Evolutionary conservation across 2,888 invertebrate genomes (phyloP), one percentile per base, ranked within the genome.

Genomic region (Melieria omissa): DNA sequence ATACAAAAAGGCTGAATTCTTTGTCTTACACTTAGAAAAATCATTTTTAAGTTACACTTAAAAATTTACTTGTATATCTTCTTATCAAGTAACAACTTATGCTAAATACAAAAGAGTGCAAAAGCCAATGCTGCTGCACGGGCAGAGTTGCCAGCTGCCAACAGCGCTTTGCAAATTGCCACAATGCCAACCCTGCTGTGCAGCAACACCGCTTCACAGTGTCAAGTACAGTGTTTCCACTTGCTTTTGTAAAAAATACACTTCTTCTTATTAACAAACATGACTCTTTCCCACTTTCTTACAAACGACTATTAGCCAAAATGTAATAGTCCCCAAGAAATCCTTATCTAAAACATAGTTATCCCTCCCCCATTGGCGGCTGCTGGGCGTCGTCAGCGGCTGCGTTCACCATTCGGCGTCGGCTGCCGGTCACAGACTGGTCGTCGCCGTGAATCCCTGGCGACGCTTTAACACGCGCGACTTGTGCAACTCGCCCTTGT

Each of bases 391-490:
- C 29, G 5, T 3, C 16, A 12, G 10, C 14, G 1, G 5, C 9
- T 63, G 65, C 60, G 9, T 72, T 71, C 76, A 79, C 71, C 77
- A 77, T 55, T 74, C 70, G 47, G 75, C 63, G 42, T 76, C 75
- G 10, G 79, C 78, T 49, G 89, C 88, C 86, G 90, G 92, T 88
- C 92, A 92, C 80, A 92, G 92, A 77, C 92, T 92, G 29, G 92
- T 92, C 12, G 90, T 89, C 16, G 90, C 89, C 44, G 89, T 89
- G 79, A 89, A 90, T 78, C 89, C 90, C 82, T 90, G 89, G 62
- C 90, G 86, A 29, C 90, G 82, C 84, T 90, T 90, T 62, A 90
- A 82, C 3, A 90, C 89, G 29, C 90, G 84, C 55, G 89, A 89
- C 76, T 89, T 89, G 82, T 90, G 89, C 73, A 90, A 84, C 78